A percentile compares a stretch with the other conserved stretches of the same genome.
Conservation (phyloP, 1,140 invertebrate genomes). For the Oscheius sp. region DNA sequence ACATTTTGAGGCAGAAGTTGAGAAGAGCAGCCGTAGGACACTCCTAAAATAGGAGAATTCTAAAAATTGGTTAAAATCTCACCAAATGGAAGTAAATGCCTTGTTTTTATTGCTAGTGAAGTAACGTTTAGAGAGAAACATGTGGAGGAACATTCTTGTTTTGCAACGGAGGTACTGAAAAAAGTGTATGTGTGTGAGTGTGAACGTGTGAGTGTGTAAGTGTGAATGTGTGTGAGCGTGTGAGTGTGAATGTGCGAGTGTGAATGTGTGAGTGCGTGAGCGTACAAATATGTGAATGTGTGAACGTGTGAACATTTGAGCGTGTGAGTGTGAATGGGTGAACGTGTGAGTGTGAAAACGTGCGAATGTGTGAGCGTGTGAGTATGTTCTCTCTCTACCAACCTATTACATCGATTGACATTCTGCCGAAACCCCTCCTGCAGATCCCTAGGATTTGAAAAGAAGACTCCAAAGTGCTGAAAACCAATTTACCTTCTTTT, state of each 20-base stretch:
- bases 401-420: background rate
- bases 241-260: too few species aligned
- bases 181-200: background rate
- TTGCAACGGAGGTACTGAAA: background rate
- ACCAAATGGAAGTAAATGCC: background rate
- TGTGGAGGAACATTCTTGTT: background rate
- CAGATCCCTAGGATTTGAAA: background rate
- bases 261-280: too few species aligned
- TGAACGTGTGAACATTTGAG: too few species aligned
- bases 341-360: too few species aligned
- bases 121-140: background rate
- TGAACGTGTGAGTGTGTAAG: too few species aligned
- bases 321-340: too few species aligned
- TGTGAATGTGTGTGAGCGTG: too few species aligned
- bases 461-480: slow-evolving; percentile 4
- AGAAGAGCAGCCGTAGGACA: background rate
- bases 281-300: too few species aligned
- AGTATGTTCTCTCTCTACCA: background rate
- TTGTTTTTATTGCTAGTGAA: background rate
- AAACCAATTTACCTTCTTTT: background rate
- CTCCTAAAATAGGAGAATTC: background rate
- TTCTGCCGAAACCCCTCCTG: background rate
- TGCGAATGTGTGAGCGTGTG: too few species aligned
- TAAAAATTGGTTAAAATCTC: background rate
- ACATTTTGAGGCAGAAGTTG: background rate